Base-by-base conservation (phyloP, 2,113 vertebrate genomes). In the Barnardius zonarius region DNA sequence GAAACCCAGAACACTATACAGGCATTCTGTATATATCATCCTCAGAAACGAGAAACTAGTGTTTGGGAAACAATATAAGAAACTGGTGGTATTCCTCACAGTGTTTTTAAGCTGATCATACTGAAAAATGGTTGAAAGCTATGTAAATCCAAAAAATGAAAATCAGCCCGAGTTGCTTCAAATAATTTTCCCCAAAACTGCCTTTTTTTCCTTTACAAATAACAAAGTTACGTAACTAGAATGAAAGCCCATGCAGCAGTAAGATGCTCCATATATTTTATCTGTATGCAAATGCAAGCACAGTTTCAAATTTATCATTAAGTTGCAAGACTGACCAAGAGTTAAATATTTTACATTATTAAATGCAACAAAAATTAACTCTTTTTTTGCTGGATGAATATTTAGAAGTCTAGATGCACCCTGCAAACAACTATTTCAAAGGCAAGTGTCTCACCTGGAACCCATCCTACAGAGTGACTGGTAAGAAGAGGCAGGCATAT, bases 401-500 rank as follows among this genome's bases (percentile, higher is more conserved):
- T 63, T 80, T 39, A 28, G 5, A 86, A 75, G 44, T 28, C n/a
- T 72, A 61, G 12, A 63, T 64, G 76, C 19, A 74, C 44, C 33
- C 90, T 72, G 46, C 33, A 59, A 62, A 89, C 93, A 30, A 51
- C 22, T 63, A 57, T 13, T 54, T 88, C 35, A 80, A 84, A 74
- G 46, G 39, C 64, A 88, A 86, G 22, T 30, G 81, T 86, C 98
- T 99, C 89, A 99, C 99, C 99, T 98, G 94, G 99, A 99, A 92
- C 99, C 99, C 99, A 99, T 99, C 10, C 97, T 98, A 98, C 99
- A 99, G 90, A 99, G 98, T 4, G 99, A 98, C 61, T 99, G 99
- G 95, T 99, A 99, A 97, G 99, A 99, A 63, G 99, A 99, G 27
- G 98, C 97, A 37, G 99, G 99, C 99, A 99, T 99, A 97, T 99